phyloP scores from a whole-genome alignment of 2,888 invertebrate species.

The Lathronympha strigana region DNA sequence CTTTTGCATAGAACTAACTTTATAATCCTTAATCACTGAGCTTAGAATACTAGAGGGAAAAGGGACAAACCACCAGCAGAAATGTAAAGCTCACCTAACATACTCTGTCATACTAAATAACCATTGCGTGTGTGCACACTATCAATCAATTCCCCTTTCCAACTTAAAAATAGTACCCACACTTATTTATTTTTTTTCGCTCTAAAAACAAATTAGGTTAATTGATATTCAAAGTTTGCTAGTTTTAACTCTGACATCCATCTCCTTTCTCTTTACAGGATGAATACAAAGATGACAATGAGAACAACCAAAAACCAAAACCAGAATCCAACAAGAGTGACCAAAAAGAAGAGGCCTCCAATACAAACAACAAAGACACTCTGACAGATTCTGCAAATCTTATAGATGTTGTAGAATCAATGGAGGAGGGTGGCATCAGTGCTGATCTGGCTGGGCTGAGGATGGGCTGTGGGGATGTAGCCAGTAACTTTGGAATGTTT shows the following conservation, averaged over 20 bases:
- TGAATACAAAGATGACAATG: constrained; percentile 83
- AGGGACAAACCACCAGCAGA: too few species aligned
- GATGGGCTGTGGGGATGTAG: constrained; percentile 65
- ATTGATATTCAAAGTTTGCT: too few species aligned
- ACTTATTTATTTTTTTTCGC: too few species aligned
- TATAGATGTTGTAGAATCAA: constrained; percentile 64
- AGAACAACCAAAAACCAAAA: constrained; percentile 58
- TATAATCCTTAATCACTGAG: too few species aligned
- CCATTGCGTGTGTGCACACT: too few species aligned
- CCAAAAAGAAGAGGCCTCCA: constrained; percentile 48
- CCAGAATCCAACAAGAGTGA: constrained; percentile 51
- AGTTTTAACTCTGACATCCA: not conserved
- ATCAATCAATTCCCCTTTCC: too few species aligned
- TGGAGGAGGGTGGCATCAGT: constrained; percentile 52
- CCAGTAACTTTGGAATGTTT: constrained; percentile 70
- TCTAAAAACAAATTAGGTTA: too few species aligned
- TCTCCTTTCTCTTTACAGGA: constrained; percentile 76
- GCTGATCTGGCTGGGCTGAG: constrained; percentile 72
- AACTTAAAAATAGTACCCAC: too few species aligned
- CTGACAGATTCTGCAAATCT: constrained; percentile 59
- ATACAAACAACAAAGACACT: constrained; percentile 50
- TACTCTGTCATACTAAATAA: too few species aligned
- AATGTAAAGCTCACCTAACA: too few species aligned
- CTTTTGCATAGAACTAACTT: too few species aligned
- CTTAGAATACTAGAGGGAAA: too few species aligned